phyloP scores from a whole-genome alignment of 2,113 vertebrate genomes.

The Falco punctatus region DNA sequence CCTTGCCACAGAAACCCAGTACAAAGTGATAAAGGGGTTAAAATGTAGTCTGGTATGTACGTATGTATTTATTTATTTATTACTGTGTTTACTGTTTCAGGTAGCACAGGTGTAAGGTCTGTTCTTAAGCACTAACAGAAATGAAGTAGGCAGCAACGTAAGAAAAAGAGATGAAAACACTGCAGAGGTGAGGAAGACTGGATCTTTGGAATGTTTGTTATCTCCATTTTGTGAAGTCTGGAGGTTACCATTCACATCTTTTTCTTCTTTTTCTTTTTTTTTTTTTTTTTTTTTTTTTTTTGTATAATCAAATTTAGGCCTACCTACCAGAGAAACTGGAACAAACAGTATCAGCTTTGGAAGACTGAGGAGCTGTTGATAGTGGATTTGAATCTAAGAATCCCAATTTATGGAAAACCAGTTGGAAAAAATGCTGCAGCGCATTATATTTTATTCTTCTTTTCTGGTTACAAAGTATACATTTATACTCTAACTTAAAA shows the following conservation, averaged over 20 bases:
- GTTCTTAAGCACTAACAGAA: not conserved
- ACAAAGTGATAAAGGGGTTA: not conserved
- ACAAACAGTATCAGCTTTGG: not conserved
- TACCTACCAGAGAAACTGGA: not conserved
- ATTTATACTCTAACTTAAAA: not conserved
- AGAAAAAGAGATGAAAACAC: not conserved
- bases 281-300: not conserved
- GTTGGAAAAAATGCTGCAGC: not conserved
- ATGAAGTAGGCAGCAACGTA: not conserved
- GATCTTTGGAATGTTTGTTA: not conserved
- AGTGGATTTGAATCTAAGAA: not conserved
- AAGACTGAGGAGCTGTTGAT: not conserved
- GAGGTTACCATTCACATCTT: not conserved
- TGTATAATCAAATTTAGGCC: not conserved
- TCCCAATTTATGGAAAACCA: not conserved
- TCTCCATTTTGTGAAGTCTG: not conserved
- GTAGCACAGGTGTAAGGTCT: not conserved
- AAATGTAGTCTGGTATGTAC: not conserved
- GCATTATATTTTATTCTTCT: not conserved
- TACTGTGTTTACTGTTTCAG: not conserved
- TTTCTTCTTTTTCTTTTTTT: not conserved
- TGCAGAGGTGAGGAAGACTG: accelerated
- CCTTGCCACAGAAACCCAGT: not conserved
- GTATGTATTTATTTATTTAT: not conserved
- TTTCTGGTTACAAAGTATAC: not conserved